A percentile compares a stretch with the other conserved stretches of the same genome.
These are phyloP conservation scores for Lacanobia oleracea DNA, from an alignment of 2,888 invertebrate genomes.

Conservation along the genomic window DNA sequence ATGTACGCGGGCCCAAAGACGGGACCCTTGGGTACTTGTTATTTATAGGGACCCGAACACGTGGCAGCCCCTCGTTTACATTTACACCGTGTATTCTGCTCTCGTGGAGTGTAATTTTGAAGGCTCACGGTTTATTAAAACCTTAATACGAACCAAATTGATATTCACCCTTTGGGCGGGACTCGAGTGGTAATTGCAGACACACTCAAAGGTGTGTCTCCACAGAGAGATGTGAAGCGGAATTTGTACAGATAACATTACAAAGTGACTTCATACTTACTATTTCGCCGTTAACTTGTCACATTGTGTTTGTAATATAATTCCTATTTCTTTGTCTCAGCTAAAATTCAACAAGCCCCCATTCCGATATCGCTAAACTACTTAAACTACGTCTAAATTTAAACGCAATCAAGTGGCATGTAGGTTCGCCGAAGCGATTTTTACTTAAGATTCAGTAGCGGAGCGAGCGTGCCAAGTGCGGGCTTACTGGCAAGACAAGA, in stretches of 20 bases:
- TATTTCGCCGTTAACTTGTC: not conserved
- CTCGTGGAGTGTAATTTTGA: slow-evolving; percentile 68
- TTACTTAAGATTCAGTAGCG: slow-evolving; percentile 67
- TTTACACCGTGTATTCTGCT: slow-evolving; percentile 62
- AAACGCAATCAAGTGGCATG: slow-evolving; percentile 65
- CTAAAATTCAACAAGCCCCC: not conserved
- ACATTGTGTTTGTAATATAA: not conserved
- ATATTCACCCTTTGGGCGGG: slow-evolving; percentile 63
- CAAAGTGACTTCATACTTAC: slow-evolving; percentile 7
- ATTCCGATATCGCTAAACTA: slow-evolving; percentile 38
- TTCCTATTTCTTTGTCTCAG: not conserved
- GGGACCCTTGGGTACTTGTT: slow-evolving; percentile 66
- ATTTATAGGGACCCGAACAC: slow-evolving; percentile 59
- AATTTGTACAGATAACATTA: slow-evolving; percentile 27
- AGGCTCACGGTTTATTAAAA: slow-evolving; percentile 71
- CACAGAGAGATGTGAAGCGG: slow-evolving; percentile 28
- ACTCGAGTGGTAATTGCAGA: slow-evolving; percentile 49
- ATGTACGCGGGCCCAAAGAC: slow-evolving; percentile 68
- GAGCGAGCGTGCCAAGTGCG: slow-evolving; percentile 64
- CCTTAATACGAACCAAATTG: slow-evolving; percentile 71
- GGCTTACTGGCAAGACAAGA: slow-evolving; percentile 57
- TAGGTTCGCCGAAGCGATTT: slow-evolving; percentile 62
- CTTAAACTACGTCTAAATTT: slow-evolving; percentile 56
- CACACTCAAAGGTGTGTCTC: slow-evolving; percentile 37
- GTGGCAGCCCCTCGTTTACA: slow-evolving; percentile 62